phyloP scores from a whole-genome alignment of 2,113 vertebrate genomes.

The Zosterops pallidus region DNA sequence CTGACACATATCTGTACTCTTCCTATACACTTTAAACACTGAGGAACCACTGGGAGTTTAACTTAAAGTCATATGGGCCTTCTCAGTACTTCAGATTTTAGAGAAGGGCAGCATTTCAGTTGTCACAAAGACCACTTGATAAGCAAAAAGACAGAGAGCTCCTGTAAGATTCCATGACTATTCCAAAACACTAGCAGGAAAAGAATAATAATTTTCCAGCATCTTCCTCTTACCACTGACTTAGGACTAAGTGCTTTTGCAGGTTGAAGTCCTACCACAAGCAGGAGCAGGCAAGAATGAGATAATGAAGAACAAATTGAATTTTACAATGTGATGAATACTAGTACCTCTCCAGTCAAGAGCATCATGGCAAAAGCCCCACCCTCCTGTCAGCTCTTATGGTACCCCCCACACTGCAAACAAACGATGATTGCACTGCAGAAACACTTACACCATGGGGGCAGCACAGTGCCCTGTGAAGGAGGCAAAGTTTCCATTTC shows the following conservation, averaged over 20 bases:
- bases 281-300: background rate
- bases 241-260: background rate
- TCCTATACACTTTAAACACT: background rate
- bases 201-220: background rate
- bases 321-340: background rate
- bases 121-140: background rate
- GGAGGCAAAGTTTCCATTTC: background rate
- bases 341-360: background rate
- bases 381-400: background rate
- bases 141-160: background rate
- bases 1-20: background rate
- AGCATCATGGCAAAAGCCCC: background rate
- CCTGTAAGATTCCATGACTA: background rate
- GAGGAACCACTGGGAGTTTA: background rate
- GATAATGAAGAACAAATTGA: background rate
- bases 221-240: background rate
- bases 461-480: background rate
- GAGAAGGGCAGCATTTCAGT: background rate
- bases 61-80: background rate
- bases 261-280: background rate
- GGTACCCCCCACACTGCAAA: background rate
- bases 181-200: background rate
- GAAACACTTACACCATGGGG: background rate
- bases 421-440: rapidly evolving
- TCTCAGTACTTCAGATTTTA: background rate